These are phyloP conservation scores for Ormyrus labotus DNA, from an alignment of 2,888 invertebrate genomes.

Conservation along the genomic window DNA sequence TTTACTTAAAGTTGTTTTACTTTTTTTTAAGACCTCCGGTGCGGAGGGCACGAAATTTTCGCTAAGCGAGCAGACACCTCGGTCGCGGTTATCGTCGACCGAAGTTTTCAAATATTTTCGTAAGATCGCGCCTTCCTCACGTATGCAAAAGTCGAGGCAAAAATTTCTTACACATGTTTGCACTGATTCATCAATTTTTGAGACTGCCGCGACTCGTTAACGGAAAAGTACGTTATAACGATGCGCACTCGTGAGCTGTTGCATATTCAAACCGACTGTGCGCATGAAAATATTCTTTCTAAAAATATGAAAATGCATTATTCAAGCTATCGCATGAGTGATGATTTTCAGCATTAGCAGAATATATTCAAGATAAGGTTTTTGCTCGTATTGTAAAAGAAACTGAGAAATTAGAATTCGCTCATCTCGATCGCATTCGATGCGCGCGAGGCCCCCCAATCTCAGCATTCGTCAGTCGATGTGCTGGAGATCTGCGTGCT, in stretches of 20 bases:
- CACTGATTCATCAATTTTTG: background rate
- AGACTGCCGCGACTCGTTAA: background rate
- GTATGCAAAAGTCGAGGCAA: background rate
- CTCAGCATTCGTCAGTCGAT: constrained; percentile 78
- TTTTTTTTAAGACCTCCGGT: background rate
- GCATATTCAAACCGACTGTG: background rate
- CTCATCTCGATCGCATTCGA: no score
- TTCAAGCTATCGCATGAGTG: background rate
- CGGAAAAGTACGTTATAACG: background rate
- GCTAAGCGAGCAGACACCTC: background rate
- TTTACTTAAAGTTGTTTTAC: background rate
- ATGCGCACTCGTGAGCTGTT: background rate
- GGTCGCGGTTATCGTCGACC: background rate
- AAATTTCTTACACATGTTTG: background rate
- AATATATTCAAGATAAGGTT: no score
- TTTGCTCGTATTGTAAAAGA: no score
- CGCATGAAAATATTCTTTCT: constrained; percentile 6
- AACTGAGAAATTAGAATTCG: no score
- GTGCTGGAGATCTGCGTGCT: constrained; percentile 81
- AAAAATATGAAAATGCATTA: constrained; percentile 30
- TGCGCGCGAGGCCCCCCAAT: no score
- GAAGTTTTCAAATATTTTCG: constrained; percentile 7
- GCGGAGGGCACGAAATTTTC: background rate
- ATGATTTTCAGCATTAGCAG: no score
- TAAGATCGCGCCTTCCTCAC: constrained; percentile 9